Base-by-base conservation (phyloP, 1,140 invertebrate genomes). In the Glossosoma conforme region DNA sequence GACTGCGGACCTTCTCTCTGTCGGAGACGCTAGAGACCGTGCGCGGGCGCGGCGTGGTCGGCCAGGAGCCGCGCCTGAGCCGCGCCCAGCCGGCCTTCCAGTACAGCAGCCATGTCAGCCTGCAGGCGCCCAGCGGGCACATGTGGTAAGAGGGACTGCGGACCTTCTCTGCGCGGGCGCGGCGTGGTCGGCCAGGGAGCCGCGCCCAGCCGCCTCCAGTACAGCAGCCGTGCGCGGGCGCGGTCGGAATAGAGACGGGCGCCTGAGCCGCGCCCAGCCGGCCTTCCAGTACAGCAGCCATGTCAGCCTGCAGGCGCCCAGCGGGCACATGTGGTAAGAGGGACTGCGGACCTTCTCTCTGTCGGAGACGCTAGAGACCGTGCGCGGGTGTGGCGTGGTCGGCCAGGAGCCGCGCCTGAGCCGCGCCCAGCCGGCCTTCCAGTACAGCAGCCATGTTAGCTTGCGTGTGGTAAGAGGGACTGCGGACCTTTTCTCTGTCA, bases 91-190 rank as follows among this genome's bases (percentile, higher is more conserved):
- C 94, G 42, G 93, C 93, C 58, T 98, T 97, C 77, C 95, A 98
- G 71, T 98, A 98, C 67, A 93, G 89, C 65, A 94, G 91, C 70
- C 94, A 97, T 72, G 92, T 98, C 18, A 93, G 89, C 59, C 76
- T 98, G 42, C 93, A 97, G 74, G 93, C 93, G 36, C 91, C 93
- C 10, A 93, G 90, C 71, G 95, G 95, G 22, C 93, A 97, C 64
- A 97, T 98, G 94, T 97, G 94, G 94, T 90, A 73, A 69, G 70
- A n/a, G n/a, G n/a, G n/a, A n/a, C n/a, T n/a, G n/a, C n/a, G n/a
- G n/a, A n/a, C n/a, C n/a, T n/a, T n/a, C n/a, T n/a, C n/a, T n/a
- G n/a, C n/a, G n/a, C n/a, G n/a, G n/a, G n/a, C n/a, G n/a, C n/a
- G n/a, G n/a, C n/a, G n/a, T n/a, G n/a, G n/a, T n/a, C n/a, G n/a